These are phyloP conservation scores for Orbicella faveolata DNA, from an alignment of 64 coral and sea anemone species.

Conservation along the genomic window DNA sequence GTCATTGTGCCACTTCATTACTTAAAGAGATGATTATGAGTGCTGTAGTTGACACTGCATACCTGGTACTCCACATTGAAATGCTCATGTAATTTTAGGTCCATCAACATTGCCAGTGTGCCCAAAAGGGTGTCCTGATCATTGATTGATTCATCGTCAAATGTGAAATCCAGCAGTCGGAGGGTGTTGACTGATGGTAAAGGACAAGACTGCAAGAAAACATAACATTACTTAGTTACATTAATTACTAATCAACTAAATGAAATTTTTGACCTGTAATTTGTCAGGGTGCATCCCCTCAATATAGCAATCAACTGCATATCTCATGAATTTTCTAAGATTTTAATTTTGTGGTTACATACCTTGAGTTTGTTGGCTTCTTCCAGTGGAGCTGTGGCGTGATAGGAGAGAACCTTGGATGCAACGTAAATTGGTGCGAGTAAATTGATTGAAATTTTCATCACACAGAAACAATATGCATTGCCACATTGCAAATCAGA, in stretches of 20 bases:
- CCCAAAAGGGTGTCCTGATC: conserved; percentile 83
- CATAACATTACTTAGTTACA: not conserved
- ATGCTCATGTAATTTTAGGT: conserved; percentile 69
- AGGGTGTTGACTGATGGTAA: conserved; percentile 51
- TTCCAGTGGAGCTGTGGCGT: conserved; percentile 82
- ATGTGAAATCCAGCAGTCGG: conserved; percentile 76
- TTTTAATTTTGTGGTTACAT: not conserved
- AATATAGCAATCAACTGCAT: too few species aligned
- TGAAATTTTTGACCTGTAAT: not conserved
- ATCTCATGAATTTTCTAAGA: not conserved
- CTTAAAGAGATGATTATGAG: too few species aligned
- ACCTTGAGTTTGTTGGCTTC: conserved; percentile 88
- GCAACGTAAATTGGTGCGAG: not conserved
- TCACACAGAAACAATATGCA: too few species aligned
- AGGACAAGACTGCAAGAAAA: conserved; percentile 38
- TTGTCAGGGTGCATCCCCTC: too few species aligned
- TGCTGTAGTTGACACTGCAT: not conserved
- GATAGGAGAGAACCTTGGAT: conserved; percentile 89
- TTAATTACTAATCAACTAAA: not conserved
- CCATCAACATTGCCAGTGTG: conserved; percentile 74
- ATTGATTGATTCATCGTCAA: conserved; percentile 87
- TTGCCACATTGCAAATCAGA: too few species aligned
- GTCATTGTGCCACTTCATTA: too few species aligned
- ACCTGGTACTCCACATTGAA: conserved; percentile 83
- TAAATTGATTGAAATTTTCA: too few species aligned